These are phyloP conservation scores for Lanius collurio DNA, from an alignment of 2,113 vertebrate species.

Conservation along the genomic window DNA sequence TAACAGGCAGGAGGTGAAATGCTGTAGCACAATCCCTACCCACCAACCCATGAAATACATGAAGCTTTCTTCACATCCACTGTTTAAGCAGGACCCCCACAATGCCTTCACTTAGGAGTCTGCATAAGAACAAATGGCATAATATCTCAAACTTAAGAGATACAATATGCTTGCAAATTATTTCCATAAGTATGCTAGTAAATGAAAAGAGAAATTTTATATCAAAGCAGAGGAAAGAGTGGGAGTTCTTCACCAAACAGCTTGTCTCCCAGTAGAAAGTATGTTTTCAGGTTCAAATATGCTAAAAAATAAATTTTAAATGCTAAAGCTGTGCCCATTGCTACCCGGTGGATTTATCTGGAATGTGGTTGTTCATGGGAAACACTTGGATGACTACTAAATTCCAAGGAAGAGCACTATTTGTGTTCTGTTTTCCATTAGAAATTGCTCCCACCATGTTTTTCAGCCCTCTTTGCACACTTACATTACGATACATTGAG, in stretches of 20 bases:
- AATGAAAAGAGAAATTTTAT: not conserved
- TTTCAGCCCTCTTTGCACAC: not conserved
- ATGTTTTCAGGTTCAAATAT: conserved; percentile 10
- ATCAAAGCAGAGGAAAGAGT: conserved; percentile 56
- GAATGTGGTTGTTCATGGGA: not conserved
- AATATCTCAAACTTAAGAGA: conserved; percentile 41
- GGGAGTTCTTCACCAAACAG: conserved; percentile 39
- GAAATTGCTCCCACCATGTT: not conserved
- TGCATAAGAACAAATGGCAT: conserved; percentile 31
- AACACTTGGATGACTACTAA: conserved; percentile 16
- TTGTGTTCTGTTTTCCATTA: conserved; percentile 30
- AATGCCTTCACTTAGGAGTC: conserved; percentile 14
- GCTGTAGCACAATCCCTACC: not conserved
- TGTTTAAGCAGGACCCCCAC: conserved; percentile 42
- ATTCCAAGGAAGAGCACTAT: not conserved
- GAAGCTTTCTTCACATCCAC: conserved; percentile 21
- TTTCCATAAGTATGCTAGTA: conserved; percentile 46
- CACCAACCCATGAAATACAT: not conserved
- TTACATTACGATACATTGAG: not conserved
- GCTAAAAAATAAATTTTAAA: not conserved
- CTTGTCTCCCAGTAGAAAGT: conserved; percentile 23
- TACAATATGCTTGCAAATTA: conserved; percentile 58
- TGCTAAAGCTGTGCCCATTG: not conserved
- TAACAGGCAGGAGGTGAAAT: not conserved
- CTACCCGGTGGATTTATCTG: conserved; percentile 5